These are phyloP conservation scores for Cataglyphis hispanica DNA, from an alignment of 1,140 invertebrate species.

Conservation along the genomic window DNA sequence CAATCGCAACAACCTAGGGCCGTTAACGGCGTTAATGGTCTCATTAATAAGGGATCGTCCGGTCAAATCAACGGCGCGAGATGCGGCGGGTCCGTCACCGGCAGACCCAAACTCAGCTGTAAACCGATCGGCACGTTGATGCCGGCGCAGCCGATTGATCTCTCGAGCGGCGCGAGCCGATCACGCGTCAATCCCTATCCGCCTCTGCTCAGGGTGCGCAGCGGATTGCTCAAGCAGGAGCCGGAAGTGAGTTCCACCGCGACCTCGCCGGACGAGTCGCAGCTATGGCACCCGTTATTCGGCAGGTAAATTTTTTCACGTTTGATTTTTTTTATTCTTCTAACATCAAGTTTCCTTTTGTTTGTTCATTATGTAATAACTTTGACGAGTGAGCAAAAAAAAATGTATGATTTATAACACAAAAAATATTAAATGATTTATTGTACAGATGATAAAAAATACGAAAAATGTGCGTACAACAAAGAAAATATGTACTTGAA, in stretches of 20 bases:
- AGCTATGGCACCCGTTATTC: constrained; percentile 91
- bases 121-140: constrained; percentile 84
- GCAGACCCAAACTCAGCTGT: constrained; percentile 81
- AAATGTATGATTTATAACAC: no score
- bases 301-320: constrained; percentile 87
- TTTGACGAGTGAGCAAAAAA: not conserved
- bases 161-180: constrained; percentile 81
- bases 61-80: constrained; percentile 63
- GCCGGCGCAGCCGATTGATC: constrained; percentile 82
- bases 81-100: constrained; percentile 40
- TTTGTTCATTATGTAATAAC: not conserved
- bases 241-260: constrained; percentile 84
- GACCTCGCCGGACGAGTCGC: constrained; percentile 85
- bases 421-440: not conserved
- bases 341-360: constrained; percentile 5
- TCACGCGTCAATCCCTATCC: constrained; percentile 73
- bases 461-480: not conserved
- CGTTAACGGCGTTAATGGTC: not conserved
- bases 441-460: not conserved
- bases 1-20: constrained; percentile 42
- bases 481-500: not conserved
- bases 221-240: constrained; percentile 83
- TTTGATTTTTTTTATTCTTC: not conserved
- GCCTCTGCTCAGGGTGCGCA: constrained; percentile 80
- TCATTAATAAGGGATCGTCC: constrained; percentile 37